Evolutionary conservation across 1,140 invertebrate genomes (phyloP).

Genomic region (Nixonia krombeini): DNA sequence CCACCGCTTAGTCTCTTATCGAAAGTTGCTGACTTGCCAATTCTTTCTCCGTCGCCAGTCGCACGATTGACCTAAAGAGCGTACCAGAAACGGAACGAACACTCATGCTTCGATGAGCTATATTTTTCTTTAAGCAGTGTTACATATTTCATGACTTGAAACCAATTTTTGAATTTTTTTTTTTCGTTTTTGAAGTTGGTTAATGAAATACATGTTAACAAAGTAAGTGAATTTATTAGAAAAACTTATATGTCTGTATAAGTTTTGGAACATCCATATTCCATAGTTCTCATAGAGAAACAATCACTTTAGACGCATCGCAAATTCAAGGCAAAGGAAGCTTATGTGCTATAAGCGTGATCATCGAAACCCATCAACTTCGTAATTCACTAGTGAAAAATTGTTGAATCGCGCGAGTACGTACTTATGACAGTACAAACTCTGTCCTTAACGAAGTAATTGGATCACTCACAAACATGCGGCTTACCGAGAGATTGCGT

Average conservation of each 20-base stretch:
- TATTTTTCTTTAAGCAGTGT: constrained; percentile 5
- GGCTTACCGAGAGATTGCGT: constrained; percentile 57
- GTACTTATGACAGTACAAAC: constrained; percentile 55
- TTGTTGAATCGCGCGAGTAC: constrained; percentile 34
- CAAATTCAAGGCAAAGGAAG: constrained; percentile 65
- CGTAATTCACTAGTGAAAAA: constrained; percentile 33
- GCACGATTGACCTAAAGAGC: constrained; percentile 22
- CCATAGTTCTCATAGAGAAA: too few species aligned
- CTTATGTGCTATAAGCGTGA: constrained; percentile 67
- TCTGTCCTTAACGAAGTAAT: constrained; percentile 56
- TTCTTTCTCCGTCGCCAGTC: constrained; percentile 14
- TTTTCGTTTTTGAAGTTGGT: not conserved
- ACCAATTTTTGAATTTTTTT: too few species aligned
- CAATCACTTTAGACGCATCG: too few species aligned
- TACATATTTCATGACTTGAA: too few species aligned
- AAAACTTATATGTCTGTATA: too few species aligned
- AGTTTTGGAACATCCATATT: too few species aligned
- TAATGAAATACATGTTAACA: too few species aligned
- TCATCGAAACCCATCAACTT: constrained; percentile 41
- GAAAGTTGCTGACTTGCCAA: constrained; percentile 37
- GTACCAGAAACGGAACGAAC: constrained; percentile 15
- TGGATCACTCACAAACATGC: constrained; percentile 55
- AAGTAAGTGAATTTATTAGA: too few species aligned
- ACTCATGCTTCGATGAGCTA: not conserved
- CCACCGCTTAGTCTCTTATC: constrained; percentile 35